Evolutionary conservation across 2,797 vertebrate genomes (phyloP).

Genomic region (Mormyrops attenuatus): DNA sequence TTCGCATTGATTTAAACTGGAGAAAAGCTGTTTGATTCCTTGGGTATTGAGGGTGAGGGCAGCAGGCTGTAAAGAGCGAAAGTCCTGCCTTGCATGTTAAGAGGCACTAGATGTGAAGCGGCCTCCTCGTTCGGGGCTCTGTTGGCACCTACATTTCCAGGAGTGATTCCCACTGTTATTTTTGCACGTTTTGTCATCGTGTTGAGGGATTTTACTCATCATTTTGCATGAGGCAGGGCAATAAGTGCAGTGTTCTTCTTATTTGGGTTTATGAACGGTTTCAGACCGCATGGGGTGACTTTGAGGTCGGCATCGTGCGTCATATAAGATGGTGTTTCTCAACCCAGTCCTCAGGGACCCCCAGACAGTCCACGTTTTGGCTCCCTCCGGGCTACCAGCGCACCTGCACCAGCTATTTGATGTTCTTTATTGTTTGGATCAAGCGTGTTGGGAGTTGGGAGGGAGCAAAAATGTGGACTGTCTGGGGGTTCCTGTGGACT

Average conservation of each 20-base stretch:
- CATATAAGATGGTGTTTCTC: neutral
- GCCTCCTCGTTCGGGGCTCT: neutral
- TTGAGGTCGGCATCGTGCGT: neutral
- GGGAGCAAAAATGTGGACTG: neutral
- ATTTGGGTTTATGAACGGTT: neutral
- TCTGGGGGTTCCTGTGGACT: neutral
- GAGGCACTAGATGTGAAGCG: neutral
- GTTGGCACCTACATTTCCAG: neutral
- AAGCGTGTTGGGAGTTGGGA: neutral
- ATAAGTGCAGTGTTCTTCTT: neutral
- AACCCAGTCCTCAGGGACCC: neutral
- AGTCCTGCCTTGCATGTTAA: slow-evolving; percentile 5
- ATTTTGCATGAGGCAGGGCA: neutral
- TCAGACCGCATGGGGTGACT: neutral
- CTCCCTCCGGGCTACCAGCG: neutral
- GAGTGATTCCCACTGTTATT: neutral
- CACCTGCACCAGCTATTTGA: neutral
- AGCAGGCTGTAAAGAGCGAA: neutral
- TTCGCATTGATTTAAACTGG: neutral
- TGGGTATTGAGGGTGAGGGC: neutral
- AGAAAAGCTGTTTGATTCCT: neutral
- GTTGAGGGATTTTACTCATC: neutral
- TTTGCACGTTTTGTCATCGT: neutral
- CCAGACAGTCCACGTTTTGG: neutral
- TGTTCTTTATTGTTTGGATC: neutral